phyloP scores from a whole-genome alignment of 2,113 vertebrate species.

The Procapra przewalskii region DNA sequence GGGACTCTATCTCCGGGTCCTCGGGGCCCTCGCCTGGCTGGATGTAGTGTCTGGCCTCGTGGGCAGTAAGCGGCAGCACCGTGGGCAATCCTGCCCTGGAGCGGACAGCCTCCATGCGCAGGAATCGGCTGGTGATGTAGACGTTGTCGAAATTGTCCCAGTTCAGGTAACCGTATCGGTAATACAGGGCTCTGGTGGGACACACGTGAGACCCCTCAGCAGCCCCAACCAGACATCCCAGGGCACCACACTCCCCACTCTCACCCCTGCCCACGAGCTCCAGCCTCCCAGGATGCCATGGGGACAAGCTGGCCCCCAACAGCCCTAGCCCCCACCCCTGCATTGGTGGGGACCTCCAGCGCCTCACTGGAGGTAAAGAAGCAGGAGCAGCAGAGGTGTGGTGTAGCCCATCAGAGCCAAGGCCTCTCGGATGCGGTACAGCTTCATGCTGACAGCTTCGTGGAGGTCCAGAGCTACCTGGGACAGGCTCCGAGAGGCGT shows the following conservation, averaged over 20 bases:
- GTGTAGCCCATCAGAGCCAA: slow-evolving; percentile 76
- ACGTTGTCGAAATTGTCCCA: slow-evolving; percentile 86
- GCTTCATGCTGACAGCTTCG: slow-evolving; percentile 71
- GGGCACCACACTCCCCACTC: neutral
- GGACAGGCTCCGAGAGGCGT: slow-evolving; percentile 83
- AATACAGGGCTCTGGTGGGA: slow-evolving; percentile 80
- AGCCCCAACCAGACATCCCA: neutral
- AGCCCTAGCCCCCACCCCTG: neutral
- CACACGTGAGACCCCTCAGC: neutral
- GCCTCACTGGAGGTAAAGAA: slow-evolving; percentile 85
- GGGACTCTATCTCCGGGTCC: neutral
- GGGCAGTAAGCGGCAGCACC: slow-evolving; percentile 82
- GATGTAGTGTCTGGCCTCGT: slow-evolving; percentile 84
- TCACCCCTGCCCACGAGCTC: rapidly evolving
- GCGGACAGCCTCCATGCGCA: slow-evolving; percentile 79
- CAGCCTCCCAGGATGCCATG: neutral
- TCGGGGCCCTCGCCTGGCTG: slow-evolving; percentile 80
- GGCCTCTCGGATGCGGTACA: slow-evolving; percentile 62
- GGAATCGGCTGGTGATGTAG: slow-evolving; percentile 86
- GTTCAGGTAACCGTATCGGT: slow-evolving; percentile 83
- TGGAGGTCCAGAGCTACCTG: slow-evolving; percentile 85
- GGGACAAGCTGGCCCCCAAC: neutral
- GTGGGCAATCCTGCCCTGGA: slow-evolving; percentile 75
- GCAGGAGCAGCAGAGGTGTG: slow-evolving; percentile 77
- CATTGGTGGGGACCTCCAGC: rapidly evolving